Evolutionary conservation across 23 tunicate genomes (phyloP), one percentile per base, ranked within the genome.

Genomic region (Phallusia fumigata): DNA sequence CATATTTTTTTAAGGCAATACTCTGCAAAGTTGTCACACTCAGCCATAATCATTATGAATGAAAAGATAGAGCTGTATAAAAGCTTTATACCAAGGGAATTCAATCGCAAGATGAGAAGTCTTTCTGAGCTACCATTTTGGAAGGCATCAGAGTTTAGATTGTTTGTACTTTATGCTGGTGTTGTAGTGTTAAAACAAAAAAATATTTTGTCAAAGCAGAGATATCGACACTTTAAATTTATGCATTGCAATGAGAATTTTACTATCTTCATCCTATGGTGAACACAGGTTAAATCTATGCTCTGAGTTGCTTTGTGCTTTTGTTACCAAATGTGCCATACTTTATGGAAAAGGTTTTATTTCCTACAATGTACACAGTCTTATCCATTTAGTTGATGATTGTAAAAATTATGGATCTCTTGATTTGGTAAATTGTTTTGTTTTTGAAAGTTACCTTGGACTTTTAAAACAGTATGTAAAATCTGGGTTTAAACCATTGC

Each of bases 291-390:
- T 76, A 69, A 69, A 32, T 32, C 13, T 76, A 32, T 76, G 80
- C 32, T 11, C 31, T 28, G 16, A 32, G 45, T 32, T 76, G 45
- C 22, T 76, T 12, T 26, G 13, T 12, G 49, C 16, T 32, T 76
- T 76, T 76, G 30, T 33, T 11, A 33, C n/a, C 15, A 44, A 76
- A 47, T 79, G 69, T 79, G 30, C 69, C 13, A 51, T 21, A 10
- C 45, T 24, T 10, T 79, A 24, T 26, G 65, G 82, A 18, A n/a
- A 47, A 79, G 65, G 33, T 19, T 79, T 79, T 49, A 30, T 28
- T 21, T n/a, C 82, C 18, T 79, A 79, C 30, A 79, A 79, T 79
- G 82, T 79, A 13, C 82, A 79, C 82, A 45, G 69, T 79, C 52
- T 79, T 18, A 47, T 79, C 16, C 82, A 79, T 79, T 79, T 79